Conservation (phyloP, 2,797 vertebrate genomes). For the Lemur catta region DNA sequence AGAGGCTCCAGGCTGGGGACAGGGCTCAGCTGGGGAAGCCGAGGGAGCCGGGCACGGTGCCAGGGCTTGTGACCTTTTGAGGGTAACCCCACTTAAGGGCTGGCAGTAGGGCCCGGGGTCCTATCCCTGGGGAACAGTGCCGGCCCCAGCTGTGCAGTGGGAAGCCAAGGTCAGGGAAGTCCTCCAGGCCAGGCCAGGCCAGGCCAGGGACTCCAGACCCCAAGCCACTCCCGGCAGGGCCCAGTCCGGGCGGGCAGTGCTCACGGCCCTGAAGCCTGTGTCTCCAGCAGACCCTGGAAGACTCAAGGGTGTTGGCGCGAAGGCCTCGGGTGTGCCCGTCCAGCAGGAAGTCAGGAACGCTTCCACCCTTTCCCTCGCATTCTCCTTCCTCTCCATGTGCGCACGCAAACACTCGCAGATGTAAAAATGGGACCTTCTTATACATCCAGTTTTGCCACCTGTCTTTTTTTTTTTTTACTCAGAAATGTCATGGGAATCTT, state of each 20-base stretch:
- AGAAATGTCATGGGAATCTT: neutral
- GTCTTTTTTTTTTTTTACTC: neutral
- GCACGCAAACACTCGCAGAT: neutral
- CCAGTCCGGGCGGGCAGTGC: neutral
- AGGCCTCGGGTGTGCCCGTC: neutral
- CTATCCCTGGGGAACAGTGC: neutral
- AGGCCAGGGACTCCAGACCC: neutral
- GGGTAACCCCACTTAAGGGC: neutral
- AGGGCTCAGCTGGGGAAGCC: neutral
- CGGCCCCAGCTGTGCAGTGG: neutral
- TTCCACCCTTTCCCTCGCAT: neutral
- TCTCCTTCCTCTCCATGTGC: neutral
- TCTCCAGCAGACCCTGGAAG: neutral
- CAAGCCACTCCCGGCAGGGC: accelerated
- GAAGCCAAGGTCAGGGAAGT: neutral
- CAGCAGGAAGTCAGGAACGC: neutral
- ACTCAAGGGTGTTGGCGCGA: too few species aligned
- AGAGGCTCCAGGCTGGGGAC: neutral
- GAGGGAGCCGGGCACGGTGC: neutral
- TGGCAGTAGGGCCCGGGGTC: neutral
- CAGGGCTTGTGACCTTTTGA: neutral
- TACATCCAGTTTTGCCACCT: neutral
- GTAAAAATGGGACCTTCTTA: neutral
- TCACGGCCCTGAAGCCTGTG: neutral
- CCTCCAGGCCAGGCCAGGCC: neutral